Percentiles rank a stretch among this genome's conserved stretches.
Conservation (phyloP, 2,797 vertebrate genomes). For the Adrianichthys oophorus region DNA sequence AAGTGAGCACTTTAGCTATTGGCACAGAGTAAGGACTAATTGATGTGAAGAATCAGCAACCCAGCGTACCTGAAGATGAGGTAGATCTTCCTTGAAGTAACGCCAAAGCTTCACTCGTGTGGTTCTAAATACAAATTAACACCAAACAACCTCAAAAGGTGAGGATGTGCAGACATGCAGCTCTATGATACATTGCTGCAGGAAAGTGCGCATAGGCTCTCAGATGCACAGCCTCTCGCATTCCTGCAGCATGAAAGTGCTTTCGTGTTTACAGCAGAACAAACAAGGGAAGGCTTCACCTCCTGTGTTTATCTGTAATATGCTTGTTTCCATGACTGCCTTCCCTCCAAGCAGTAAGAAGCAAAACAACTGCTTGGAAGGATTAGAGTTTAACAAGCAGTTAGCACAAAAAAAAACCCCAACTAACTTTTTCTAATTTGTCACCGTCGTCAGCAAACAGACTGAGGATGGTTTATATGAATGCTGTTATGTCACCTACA, state of each 20-base stretch:
- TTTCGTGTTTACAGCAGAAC: conserved; percentile 73
- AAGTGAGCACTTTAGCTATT: too few relatives aligned
- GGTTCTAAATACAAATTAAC: conserved; percentile 17
- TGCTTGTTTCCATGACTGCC: conserved; percentile 69
- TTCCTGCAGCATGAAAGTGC: conserved; percentile 65
- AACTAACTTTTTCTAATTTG: conserved; percentile 13
- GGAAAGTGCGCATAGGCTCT: conserved; percentile 41
- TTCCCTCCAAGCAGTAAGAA: conserved; percentile 51
- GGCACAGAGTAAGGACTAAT: too few relatives aligned
- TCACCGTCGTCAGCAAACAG: conserved; percentile 9
- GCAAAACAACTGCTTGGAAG: conserved; percentile 58
- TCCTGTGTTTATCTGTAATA: conserved; percentile 74
- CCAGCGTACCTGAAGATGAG: too few relatives aligned
- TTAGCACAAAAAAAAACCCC: conserved; percentile 35
- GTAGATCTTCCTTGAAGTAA: not conserved
- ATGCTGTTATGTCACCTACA: conserved; percentile 6
- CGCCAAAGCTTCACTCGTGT: not conserved
- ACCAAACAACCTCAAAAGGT: conserved; percentile 16
- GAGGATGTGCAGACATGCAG: conserved; percentile 52
- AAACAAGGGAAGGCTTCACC: conserved; percentile 69
- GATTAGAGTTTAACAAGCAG: conserved; percentile 42
- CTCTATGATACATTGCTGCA: conserved; percentile 42
- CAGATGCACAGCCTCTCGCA: conserved; percentile 34
- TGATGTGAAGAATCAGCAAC: too few relatives aligned
- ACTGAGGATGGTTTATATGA: conserved; percentile 2